A percentile compares a stretch with the other conserved stretches of the same genome.
These are phyloP conservation scores for Meandrina meandrites DNA, from an alignment of 92 coral and sea anemone species.

Conservation along the genomic window DNA sequence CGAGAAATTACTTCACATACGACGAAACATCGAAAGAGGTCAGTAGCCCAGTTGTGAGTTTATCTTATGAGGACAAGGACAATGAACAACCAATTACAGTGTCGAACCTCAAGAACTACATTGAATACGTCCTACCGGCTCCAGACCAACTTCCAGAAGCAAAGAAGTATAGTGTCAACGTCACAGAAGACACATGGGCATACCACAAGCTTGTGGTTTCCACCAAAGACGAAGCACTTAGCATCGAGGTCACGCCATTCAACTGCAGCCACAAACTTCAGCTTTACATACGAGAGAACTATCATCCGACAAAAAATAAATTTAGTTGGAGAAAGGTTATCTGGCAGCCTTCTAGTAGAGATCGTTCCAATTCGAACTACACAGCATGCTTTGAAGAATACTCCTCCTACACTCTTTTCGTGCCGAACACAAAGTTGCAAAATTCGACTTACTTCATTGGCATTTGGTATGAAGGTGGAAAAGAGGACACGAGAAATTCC, in stretches of 20 bases:
- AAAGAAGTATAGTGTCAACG: conserved; percentile 29
- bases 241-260: conserved; percentile 56
- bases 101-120: conserved; percentile 44
- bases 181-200: conserved; percentile 37
- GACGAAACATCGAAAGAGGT: conserved; percentile 53
- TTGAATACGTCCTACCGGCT: conserved; percentile 58
- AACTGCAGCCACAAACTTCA: conserved; percentile 54
- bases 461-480: conserved; percentile 24
- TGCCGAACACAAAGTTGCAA: conserved; percentile 52
- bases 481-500: neutral
- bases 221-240: conserved; percentile 56
- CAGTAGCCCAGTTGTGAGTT: conserved; percentile 61
- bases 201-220: conserved; percentile 54
- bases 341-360: conserved; percentile 3
- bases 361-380: neutral
- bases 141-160: conserved; percentile 47
- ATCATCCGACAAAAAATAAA: conserved; percentile 44
- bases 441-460: conserved; percentile 61
- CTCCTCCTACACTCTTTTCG: conserved; percentile 43
- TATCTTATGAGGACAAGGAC: conserved; percentile 54
- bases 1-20: conserved; percentile 61
- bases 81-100: conserved; percentile 55
- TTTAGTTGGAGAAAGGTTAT: conserved; percentile 53
- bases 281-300: conserved; percentile 34
- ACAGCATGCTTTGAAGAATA: conserved; percentile 37